Base-by-base conservation (phyloP, 2,797 vertebrate species). In the Nannoperca obscura region DNA sequence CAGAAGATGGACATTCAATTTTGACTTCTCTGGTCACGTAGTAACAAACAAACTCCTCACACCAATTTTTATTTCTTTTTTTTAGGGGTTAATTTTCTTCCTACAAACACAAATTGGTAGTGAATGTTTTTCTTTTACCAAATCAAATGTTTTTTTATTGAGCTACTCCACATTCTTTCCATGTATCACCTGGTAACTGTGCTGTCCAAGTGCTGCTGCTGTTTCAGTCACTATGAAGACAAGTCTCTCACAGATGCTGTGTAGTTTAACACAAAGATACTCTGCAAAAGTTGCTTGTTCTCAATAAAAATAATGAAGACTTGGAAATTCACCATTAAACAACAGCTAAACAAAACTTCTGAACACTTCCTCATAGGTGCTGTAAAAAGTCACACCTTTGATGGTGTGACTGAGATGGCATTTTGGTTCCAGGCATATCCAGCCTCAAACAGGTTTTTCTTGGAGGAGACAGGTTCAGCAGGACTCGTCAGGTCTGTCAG, bases 401-500 rank as follows among this genome's bases (percentile, higher is more conserved):
- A 95, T 1, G 93, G 17, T 0, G 77, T 19, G 13, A 84, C 64
- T 74, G 94, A 95, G 40, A 38, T 1, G 0, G 87, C 20, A 50
- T 89, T 92, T 14, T 95, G 96, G 71, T 93, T 92, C 88, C 95
- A 94, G 27, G 95, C 91, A 5, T 98, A 97, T 20, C 97, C 94
- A 0, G 91, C 95, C 89, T 99, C 97, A 94, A 98, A 99, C 42
- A 94, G 94, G 78, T 58, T 97, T 93, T 97, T 99, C 20, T 96
- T 97, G 77, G 89, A 96, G 32, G 96, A 94, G 44, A 99, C 95
- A 0, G 95, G 95, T 83, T 95, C 96, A 14, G 92, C 84, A 0
- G 92, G 91, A 80, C 82, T 89, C 14, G 94, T 93, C 75, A 97
- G 84, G 61, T 98, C 97, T 0, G 95, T 84, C 36, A 38, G 34